phyloP scores from a whole-genome alignment of 2,888 invertebrate species.

The Rhagophthalmus giganteus region DNA sequence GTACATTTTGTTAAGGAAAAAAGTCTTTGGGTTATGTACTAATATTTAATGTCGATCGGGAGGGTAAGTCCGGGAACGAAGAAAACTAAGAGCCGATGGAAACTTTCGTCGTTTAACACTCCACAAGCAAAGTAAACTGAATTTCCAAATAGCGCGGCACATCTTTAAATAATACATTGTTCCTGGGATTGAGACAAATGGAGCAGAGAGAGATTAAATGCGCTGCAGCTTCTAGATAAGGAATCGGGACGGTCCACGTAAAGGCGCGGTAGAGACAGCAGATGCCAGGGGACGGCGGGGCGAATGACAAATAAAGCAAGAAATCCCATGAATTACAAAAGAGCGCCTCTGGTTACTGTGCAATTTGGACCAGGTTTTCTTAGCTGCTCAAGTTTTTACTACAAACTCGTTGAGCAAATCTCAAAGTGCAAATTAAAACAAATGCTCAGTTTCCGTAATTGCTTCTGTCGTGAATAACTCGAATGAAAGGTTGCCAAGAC shows the following conservation, averaged over 20 bases:
- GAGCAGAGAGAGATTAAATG: constrained; percentile 53
- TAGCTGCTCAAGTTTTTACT: constrained; percentile 36
- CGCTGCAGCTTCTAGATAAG: constrained; percentile 34
- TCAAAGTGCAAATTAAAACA: constrained; percentile 50
- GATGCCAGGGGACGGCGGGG: constrained; percentile 50
- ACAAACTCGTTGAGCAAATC: constrained; percentile 36
- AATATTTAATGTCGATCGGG: constrained; percentile 4
- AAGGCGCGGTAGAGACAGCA: constrained; percentile 41
- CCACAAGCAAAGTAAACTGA: constrained; percentile 31
- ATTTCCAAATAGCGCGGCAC: constrained; percentile 36
- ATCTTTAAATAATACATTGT: constrained; percentile 57
- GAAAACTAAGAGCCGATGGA: too few relatives aligned
- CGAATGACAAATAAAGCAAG: constrained; percentile 56
- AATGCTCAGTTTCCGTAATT: constrained; percentile 28
- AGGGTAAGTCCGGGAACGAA: too few relatives aligned
- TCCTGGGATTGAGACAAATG: constrained; percentile 57
- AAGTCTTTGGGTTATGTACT: background rate
- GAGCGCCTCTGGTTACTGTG: constrained; percentile 53
- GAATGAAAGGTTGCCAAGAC: constrained; percentile 1
- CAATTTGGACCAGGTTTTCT: constrained; percentile 46
- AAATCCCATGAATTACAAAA: constrained; percentile 58
- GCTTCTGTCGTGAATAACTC: constrained; percentile 22
- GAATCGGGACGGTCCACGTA: constrained; percentile 34
- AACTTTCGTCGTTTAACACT: constrained; percentile 29
- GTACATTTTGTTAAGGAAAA: too few relatives aligned